phyloP scores from a whole-genome alignment of 2,113 vertebrate species.

The Scalopus aquaticus region DNA sequence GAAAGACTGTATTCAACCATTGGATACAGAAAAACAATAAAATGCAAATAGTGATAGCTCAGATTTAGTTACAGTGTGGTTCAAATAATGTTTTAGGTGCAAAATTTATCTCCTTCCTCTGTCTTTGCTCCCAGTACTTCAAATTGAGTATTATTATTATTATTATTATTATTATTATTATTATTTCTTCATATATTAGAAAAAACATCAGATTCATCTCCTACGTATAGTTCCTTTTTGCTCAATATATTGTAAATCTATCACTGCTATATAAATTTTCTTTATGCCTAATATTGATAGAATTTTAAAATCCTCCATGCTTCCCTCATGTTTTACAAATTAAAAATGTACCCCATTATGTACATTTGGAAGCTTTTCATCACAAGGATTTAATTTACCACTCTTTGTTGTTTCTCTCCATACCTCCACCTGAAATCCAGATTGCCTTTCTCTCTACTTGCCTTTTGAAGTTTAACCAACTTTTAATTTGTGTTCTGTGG shows the following conservation, averaged over 20 bases:
- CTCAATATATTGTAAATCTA: background rate
- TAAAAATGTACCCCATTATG: background rate
- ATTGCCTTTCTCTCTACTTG: background rate
- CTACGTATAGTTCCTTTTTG: background rate
- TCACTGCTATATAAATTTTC: background rate
- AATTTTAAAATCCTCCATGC: background rate
- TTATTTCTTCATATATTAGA: background rate
- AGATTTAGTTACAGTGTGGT: background rate
- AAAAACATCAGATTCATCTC: background rate
- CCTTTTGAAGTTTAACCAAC: background rate
- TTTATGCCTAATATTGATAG: background rate
- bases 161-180: too few relatives aligned
- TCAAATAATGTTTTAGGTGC: background rate
- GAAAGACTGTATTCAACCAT: background rate
- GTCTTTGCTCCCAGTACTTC: background rate
- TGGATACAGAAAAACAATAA: background rate
- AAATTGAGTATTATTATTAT: background rate
- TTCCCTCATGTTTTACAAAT: background rate
- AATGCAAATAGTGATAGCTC: background rate
- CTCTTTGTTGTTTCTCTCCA: background rate
- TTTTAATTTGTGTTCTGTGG: background rate
- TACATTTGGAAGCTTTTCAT: background rate
- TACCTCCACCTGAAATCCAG: background rate
- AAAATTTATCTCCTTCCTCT: background rate
- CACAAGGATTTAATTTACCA: background rate